Base-by-base conservation (phyloP, 2,113 vertebrate species). In the Eupsittula cactorum region DNA sequence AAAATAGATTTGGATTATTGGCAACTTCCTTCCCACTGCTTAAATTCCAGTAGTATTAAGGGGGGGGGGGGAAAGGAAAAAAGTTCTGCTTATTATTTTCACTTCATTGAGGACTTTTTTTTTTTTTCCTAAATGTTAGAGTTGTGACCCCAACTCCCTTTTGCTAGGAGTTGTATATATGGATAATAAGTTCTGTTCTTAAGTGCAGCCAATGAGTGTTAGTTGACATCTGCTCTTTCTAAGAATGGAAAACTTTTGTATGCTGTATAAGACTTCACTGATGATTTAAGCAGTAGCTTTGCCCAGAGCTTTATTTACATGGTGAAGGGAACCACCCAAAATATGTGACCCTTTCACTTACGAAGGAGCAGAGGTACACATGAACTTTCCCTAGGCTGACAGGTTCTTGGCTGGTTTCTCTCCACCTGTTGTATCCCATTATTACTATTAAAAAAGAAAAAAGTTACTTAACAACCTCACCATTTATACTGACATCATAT, bases 331-430 rank as follows among this genome's bases (percentile, higher is more conserved):
- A 86, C 91, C 94, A 96, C 96, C 94, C 92, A 93, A 96, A 96
- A 96, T 96, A 96, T 95, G 92, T 92, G 91, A 95, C 90, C 84
- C 93, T 84, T 89, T 90, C 55, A 74, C 71, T 57, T 92, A 59
- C 1, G 11, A 55, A 65, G 68, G 60, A 75, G 68, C 77, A 67
- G 92, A 85, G 60, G 73, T 27, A 39, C 86, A 52, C 88, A 91
- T 91, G 86, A 97, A 93, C 90, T 95, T 96, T 95, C 91, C 55
- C 69, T 69, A 23, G 42, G 68, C 70, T 95, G 96, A 97, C 96
- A 93, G 87, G 83, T 97, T 97, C 97, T 97, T 97, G 97, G 97
- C 97, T 88, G 85, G 4, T 75, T 83, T 74, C 53, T 85, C 9
- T 79, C 71, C 97, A 97, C 97, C 97, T 97, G 96, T 96, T 91